Percentiles rank a stretch among this genome's conserved stretches.
These are phyloP conservation scores for Picathartes gymnocephalus DNA, from an alignment of 2,113 vertebrate species.

Conservation along the genomic window DNA sequence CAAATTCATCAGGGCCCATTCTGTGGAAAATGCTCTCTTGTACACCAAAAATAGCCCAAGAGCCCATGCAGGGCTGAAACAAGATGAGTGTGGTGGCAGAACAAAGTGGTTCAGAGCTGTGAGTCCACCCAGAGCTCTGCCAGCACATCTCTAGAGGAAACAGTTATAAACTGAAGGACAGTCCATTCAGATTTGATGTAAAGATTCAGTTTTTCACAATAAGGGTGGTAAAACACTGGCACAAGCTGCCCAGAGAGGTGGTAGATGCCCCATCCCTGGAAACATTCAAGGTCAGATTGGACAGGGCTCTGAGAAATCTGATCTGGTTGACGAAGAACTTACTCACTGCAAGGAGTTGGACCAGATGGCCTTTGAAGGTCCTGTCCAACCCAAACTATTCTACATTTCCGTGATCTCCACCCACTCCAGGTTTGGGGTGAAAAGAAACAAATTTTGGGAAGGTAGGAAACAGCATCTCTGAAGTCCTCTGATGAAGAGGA, in stretches of 20 bases:
- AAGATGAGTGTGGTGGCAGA: background rate
- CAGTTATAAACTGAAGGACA: background rate
- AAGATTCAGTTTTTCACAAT: background rate
- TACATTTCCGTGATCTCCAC: accelerated
- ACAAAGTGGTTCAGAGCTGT: background rate
- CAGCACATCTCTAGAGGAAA: background rate
- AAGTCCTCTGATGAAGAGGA: background rate
- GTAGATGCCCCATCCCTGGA: background rate
- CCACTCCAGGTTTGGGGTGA: background rate
- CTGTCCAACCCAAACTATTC: background rate
- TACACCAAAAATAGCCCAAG: background rate
- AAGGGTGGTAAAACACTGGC: background rate
- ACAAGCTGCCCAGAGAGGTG: background rate
- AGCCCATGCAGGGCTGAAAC: background rate
- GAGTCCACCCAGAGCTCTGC: background rate
- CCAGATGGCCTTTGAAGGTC: background rate
- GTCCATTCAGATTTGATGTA: background rate
- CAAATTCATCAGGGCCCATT: constrained; percentile 10
- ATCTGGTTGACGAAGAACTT: background rate
- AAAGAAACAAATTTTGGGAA: background rate
- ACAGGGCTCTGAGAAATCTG: background rate
- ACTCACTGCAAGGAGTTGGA: background rate
- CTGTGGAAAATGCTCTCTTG: background rate
- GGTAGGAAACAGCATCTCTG: background rate
- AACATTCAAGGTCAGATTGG: background rate